These are phyloP conservation scores for Symphodus melops DNA, from an alignment of 2,113 vertebrate genomes.

Conservation along the genomic window DNA sequence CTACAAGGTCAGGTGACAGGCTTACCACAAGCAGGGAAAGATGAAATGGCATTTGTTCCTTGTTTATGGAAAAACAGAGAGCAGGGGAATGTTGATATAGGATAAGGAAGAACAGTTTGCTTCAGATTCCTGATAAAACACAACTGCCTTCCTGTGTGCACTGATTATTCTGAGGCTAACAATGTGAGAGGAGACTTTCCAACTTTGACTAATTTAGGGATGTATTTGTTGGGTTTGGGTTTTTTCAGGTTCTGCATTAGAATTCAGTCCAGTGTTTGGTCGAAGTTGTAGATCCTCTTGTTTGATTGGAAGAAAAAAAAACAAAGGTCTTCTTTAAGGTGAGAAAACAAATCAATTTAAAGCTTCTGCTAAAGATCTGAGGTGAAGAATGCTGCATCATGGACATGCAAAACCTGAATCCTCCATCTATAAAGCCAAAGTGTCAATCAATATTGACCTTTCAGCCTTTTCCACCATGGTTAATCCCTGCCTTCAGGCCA, in stretches of 20 bases:
- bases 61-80: constrained; percentile 21
- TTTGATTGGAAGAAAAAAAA: background rate
- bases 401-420: constrained; percentile 42
- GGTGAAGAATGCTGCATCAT: constrained; percentile 24
- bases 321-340: constrained; percentile 27
- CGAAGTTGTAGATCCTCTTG: background rate
- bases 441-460: constrained; percentile 77
- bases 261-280: constrained; percentile 4
- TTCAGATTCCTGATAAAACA: constrained; percentile 33
- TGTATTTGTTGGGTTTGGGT: background rate
- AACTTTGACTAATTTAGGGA: background rate
- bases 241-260: background rate
- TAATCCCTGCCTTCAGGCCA: constrained; percentile 69
- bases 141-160: background rate
- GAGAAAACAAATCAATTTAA: constrained; percentile 36
- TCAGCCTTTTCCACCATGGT: constrained; percentile 57
- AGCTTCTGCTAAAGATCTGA: constrained; percentile 45
- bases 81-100: constrained; percentile 19
- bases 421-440: constrained; percentile 35
- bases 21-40: constrained; percentile 29
- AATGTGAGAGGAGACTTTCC: background rate
- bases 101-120: background rate
- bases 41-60: constrained; percentile 40
- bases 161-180: constrained; percentile 10
- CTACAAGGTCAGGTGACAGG: constrained; percentile 21